phyloP scores from a whole-genome alignment of 2,113 vertebrate genomes.

The Dissostichus mawsoni region DNA sequence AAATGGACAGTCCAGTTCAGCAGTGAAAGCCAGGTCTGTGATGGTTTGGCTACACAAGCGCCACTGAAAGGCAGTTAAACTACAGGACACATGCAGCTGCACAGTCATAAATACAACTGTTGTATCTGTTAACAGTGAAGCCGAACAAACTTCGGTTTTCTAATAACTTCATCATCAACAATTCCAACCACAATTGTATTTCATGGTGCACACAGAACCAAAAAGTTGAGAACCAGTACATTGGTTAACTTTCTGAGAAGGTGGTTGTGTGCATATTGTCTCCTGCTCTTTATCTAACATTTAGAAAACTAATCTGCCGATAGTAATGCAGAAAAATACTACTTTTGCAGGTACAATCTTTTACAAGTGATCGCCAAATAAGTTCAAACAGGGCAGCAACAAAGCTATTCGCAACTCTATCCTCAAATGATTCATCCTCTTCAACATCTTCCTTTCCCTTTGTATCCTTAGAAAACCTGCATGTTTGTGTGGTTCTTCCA shows the following conservation, averaged over 20 bases:
- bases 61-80: background rate
- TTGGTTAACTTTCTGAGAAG: background rate
- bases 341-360: background rate
- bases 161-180: background rate
- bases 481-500: background rate
- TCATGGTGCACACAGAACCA: background rate
- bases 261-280: background rate
- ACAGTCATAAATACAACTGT: background rate
- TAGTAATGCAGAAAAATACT: background rate
- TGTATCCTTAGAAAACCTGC: slow-evolving; percentile 20
- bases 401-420: slow-evolving; percentile 14
- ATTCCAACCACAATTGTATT: background rate
- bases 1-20: background rate
- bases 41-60: background rate
- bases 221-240: background rate
- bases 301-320: background rate
- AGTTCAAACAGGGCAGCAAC: slow-evolving; percentile 20
- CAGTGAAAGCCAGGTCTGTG: background rate
- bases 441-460: background rate
- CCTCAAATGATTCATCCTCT: slow-evolving; percentile 33
- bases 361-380: background rate
- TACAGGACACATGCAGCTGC: background rate
- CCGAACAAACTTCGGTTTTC: background rate
- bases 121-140: background rate
- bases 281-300: background rate